Percentiles rank a stretch among this genome's conserved stretches.
Evolutionary conservation across 2,888 invertebrate genomes (phyloP).

Genomic region (Aromia moschata): DNA sequence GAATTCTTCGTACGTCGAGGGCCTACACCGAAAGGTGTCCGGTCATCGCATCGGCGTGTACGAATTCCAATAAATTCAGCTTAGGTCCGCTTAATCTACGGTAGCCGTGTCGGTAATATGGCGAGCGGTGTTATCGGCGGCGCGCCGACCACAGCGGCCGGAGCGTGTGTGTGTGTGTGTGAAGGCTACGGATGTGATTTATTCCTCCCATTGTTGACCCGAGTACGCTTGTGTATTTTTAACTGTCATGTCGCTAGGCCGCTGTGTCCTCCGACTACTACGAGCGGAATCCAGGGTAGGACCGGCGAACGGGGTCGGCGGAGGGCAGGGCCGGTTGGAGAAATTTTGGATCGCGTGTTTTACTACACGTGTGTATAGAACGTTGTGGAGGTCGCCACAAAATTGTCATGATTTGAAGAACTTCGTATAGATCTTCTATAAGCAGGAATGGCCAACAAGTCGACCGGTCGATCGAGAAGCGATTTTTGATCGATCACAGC

Average conservation of each 20-base stretch:
- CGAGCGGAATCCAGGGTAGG: slow-evolving; percentile 4
- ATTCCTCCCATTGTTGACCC: slow-evolving; percentile 51
- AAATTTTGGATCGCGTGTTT: neutral
- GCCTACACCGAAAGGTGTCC: slow-evolving; percentile 19
- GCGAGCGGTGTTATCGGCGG: slow-evolving; percentile 48
- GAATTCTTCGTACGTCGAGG: slow-evolving; percentile 16
- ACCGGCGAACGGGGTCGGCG: neutral
- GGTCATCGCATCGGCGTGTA: slow-evolving; percentile 29
- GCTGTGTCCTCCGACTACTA: slow-evolving; percentile 16
- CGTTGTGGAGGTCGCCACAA: too few relatives aligned
- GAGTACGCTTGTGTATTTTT: slow-evolving; percentile 46
- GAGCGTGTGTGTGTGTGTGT: slow-evolving; percentile 41
- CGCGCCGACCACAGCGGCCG: slow-evolving; percentile 30
- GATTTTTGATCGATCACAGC: too few relatives aligned
- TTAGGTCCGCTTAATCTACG: slow-evolving; percentile 61
- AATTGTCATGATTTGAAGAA: too few relatives aligned
- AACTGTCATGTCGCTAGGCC: slow-evolving; percentile 31
- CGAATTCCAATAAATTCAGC: slow-evolving; percentile 61
- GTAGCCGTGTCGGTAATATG: slow-evolving; percentile 51
- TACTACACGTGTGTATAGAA: too few relatives aligned
- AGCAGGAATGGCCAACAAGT: too few relatives aligned
- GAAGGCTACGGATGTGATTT: slow-evolving; percentile 53
- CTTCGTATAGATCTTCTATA: too few relatives aligned
- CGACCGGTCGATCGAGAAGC: too few relatives aligned
- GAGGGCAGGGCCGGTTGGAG: neutral